Evolutionary conservation across 23 tunicate genomes (phyloP), one percentile per base, ranked within the genome.

Genomic region (Phallusia fumigata): DNA sequence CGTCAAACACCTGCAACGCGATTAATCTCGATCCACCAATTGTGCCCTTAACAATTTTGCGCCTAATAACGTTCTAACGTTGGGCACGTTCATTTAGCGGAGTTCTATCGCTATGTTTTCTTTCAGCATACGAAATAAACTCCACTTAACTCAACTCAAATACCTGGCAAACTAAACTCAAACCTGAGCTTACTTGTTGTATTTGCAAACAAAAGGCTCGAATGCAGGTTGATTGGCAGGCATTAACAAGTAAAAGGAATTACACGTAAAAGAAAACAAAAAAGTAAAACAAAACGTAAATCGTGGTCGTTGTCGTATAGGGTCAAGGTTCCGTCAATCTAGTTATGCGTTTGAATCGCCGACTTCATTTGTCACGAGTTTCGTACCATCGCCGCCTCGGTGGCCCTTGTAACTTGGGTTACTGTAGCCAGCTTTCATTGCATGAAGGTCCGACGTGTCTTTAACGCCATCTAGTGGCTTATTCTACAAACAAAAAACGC

Each of bases 391-490:
- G 10, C 33, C 80, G 12, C 47, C 35, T 12, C 47, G 50, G 16
- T 36, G 47, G 0, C 74, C 44, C 52, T 86, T 86, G 44, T 86
- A 86, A 35, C 77, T 77, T 0, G 89, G 89, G 78, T 86, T 86
- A 40, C 47, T 79, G 69, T 86, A 86, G 3, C 89, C 89, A 11
- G 89, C 89, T 72, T 83, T 79, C 79, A 86, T 80, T 2, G 64
- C 30, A 15, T 83, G 36, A 1, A 86, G 40, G 24, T 80, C 88
- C 13, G 88, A 52, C 74, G 76, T 50, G 16, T 52, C 76, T 18
- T 58, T 58, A 58, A 22, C 69, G 69, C 69, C 69, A 8, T 2
- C 69, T 58, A 3, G 26, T 24, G 69, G 69, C 13, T 58, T 58
- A 6, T 16, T 58, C 69, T 58, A 24, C 69, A 58, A 22, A 58